phyloP scores from a whole-genome alignment of 2,113 vertebrate genomes.

The Eulemur rufifrons region DNA sequence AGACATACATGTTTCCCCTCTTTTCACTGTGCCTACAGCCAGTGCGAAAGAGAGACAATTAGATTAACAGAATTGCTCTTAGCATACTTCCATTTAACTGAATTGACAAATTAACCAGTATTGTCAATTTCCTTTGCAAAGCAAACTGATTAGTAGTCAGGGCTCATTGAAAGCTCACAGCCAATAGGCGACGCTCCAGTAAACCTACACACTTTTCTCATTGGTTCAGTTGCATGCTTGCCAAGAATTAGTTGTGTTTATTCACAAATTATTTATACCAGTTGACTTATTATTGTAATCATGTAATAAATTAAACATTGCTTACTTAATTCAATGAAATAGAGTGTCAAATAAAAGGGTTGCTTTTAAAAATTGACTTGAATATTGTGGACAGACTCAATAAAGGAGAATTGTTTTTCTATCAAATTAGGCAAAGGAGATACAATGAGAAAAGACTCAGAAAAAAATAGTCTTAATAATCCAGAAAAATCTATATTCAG shows the following conservation, averaged over 20 bases:
- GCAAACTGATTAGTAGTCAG: constrained; percentile 43
- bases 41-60: not conserved
- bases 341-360: not conserved
- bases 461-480: not conserved
- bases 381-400: constrained; percentile 28
- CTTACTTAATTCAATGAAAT: constrained; percentile 31
- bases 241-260: constrained; percentile 69
- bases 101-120: constrained; percentile 42
- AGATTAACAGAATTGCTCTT: not conserved
- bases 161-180: constrained; percentile 4
- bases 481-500: not conserved
- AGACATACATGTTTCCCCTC: not conserved
- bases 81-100: not conserved
- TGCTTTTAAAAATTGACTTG: constrained; percentile 30
- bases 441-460: not conserved
- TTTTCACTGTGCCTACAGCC: not conserved
- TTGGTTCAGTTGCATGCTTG: constrained; percentile 2
- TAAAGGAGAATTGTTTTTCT: not conserved
- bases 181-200: constrained; percentile 28
- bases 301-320: constrained; percentile 56
- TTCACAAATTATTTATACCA: constrained; percentile 56
- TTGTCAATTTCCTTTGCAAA: constrained; percentile 32
- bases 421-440: not conserved
- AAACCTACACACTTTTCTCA: constrained; percentile 40
- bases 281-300: constrained; percentile 59